Base-by-base conservation (phyloP, 2,888 invertebrate species). In the Meliscaeva auricollis region DNA sequence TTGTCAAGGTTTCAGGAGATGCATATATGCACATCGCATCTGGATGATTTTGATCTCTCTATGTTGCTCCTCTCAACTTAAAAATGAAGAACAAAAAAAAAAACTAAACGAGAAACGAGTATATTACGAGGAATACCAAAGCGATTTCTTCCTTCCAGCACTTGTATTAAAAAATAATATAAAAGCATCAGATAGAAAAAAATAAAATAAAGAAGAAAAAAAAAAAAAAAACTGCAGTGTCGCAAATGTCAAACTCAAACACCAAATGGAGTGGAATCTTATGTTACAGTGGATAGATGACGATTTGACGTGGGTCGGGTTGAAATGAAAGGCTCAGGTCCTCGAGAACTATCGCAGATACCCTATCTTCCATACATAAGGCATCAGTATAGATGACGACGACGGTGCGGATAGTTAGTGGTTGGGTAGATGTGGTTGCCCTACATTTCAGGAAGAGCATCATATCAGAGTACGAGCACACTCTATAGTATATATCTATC, bases 221-320 rank as follows among this genome's bases (percentile, higher is more conserved):
- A 52, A 62, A 68, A 58, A 58, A 46, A 60, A 54, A 69, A 58
- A 50, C 20, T 81, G 68, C 68, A 72, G 54, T 81, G 68, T 76
- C 48, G 56, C 81, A 85, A 85, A 85, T 85, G 81, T 85, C 81
- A 81, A 81, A 85, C 85, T 85, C 76, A 77, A 85, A 81, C 76
- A 85, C 73, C 72, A 85, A 85, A 81, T 85, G 81, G 76, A 85
- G 85, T 85, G 81, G 81, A 85, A 85, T 77, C 81, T 81, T 73
- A 72, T 81, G 56, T 81, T 50, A 56, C 76, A 76, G 72, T 81
- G 66, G 52, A 75, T 48, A 50, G 41, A 62, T 75, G 75, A 75
- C 54, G 72, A 85, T 76, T 76, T 76, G 76, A 62, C 62, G 54
- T 81, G 44, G 69, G 41, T 60, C 9, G 22, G 32, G 78, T 73